Evolutionary conservation across 1,140 invertebrate genomes (phyloP), one percentile per base, ranked within the genome.

Genomic region (Potamilus streckersoni): DNA sequence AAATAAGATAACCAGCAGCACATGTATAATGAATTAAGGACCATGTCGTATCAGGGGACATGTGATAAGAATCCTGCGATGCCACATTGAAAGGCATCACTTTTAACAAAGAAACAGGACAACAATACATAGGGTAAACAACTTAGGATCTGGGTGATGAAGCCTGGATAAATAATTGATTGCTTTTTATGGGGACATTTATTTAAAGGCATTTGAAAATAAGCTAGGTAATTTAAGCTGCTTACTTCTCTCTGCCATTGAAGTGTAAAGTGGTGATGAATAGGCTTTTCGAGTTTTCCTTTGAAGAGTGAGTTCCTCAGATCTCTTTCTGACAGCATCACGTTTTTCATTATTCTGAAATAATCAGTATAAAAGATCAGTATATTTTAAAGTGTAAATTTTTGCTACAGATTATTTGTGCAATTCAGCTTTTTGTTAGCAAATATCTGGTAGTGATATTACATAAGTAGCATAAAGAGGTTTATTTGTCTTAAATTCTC

Each of bases 181-280:
- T 20, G 19, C n/a, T 67, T 67, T n/a, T 6, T 19, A 19, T 38
- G 31, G 31, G 19, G 17, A 67, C 20, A 38, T 19, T 20, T n/a
- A 38, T 19, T 19, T 67, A 19, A n/a, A 20, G 65, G 20, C 31
- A 6, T 20, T 8, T 67, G n/a, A 20, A 23, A 27, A 38, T 20
- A 16, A 19, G 6, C 19, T 23, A 27, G 11, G 31, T 67, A 19
- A 20, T 67, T n/a, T 67, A 17, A 71, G 27, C 19, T 6, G 58
- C 74, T 3, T 72, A 77, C 75, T 71, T 59, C 75, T 71, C 55
- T 77, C 75, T 62, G 23, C 56, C 2, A 68, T 20, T 15, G 75
- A 72, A 5, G 75, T 77, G 60, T 77, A 77, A n/a, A 77, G 63
- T 15, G 75, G 75, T 8, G 75, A 72, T 23, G 75, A 77, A 57